These are phyloP conservation scores for Crepidodera aurea DNA, from an alignment of 2,888 invertebrate genomes.

Conservation along the genomic window DNA sequence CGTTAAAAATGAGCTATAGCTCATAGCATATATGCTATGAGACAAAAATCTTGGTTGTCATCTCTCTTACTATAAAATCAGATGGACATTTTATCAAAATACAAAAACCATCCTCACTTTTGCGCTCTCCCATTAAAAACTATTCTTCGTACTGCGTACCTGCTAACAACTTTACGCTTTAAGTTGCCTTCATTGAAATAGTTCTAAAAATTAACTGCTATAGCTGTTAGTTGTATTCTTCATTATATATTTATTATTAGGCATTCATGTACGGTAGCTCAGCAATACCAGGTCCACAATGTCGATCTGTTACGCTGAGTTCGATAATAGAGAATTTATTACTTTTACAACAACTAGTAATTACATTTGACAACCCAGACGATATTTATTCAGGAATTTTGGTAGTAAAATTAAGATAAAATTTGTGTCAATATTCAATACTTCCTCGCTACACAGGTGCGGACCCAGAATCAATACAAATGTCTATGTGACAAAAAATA, in stretches of 20 bases:
- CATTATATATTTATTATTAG: slow-evolving; percentile 45
- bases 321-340: slow-evolving; percentile 12
- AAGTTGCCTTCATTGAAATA: slow-evolving; percentile 43
- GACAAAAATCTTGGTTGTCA: too few species aligned
- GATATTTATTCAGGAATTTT: too few species aligned
- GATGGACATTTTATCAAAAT: too few species aligned
- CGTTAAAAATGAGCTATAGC: too few species aligned
- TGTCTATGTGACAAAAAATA: too few species aligned
- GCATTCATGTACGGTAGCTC: slow-evolving; percentile 40
- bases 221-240: slow-evolving; percentile 38
- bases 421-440: too few species aligned
- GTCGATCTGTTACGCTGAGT: neutral
- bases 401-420: too few species aligned
- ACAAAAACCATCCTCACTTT: too few species aligned
- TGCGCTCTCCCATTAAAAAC: neutral
- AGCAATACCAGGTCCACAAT: neutral
- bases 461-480: too few species aligned
- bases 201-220: slow-evolving; percentile 34
- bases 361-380: neutral
- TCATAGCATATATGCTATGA: too few species aligned
- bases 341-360: slow-evolving; percentile 6
- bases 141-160: neutral
- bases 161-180: slow-evolving; percentile 43
- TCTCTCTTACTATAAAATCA: too few species aligned
- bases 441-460: too few species aligned